Evolutionary conservation across 2,113 vertebrate genomes (phyloP), one percentile per base, ranked within the genome.

Genomic region (Hemiscyllium ocellatum): DNA sequence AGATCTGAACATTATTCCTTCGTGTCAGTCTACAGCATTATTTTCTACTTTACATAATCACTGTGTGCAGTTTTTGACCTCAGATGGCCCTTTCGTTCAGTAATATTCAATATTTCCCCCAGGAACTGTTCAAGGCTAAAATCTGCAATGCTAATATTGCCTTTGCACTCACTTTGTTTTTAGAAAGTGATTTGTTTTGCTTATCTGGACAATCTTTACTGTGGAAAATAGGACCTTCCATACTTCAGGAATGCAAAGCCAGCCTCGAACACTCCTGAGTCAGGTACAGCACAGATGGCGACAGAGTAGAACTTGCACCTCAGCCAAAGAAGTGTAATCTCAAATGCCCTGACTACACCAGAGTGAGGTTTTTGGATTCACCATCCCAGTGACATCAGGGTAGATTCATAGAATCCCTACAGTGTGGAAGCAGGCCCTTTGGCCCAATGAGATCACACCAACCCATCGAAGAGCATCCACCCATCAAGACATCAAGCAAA

Each of bases 61-160:
- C 15, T 61, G 33, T 47, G 61, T 93, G 61, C 37, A 20, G 61
- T 93, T 93, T 93, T 33, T 93, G 61, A 93, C 65, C 65, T n/a
- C 61, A 93, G 15, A 22, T 93, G 61, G 6, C 61, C 65, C 7
- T n/a, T 93, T 93, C 17, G 2, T 66, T 66, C 89, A 93, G 33
- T n/a, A 66, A 37, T 66, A 37, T 93, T 93, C 89, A 37, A 13
- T 66, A 66, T n/a, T 66, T 93, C n/a, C 61, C 61, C n/a, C 1
- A 33, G 89, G 61, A 93, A n/a, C 17, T 22, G 29, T 68, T 93
- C 89, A 66, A 66, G 33, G 66, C 56, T 66, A 68, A 42, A 66
- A 93, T 93, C 37, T 93, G 61, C 19, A 93, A 93, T 66, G 89
- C 61, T 93, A 66, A 93, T 93, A 68, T 93, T 68, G n/a, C 65